Base-by-base conservation (phyloP, 2,113 vertebrate species). In the Phocoena sinus region DNA sequence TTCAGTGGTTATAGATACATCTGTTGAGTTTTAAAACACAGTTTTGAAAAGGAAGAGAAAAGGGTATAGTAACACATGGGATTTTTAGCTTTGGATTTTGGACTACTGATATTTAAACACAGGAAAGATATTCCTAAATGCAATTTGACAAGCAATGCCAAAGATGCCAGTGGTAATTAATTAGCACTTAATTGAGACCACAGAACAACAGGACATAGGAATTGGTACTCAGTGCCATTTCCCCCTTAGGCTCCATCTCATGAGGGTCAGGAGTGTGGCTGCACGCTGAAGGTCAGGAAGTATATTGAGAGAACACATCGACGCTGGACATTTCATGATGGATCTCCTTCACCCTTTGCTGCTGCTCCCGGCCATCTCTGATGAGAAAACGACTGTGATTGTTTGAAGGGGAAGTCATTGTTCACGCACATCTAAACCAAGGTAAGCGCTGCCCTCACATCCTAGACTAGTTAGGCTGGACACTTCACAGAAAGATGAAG, bases 161-260 rank as follows among this genome's bases (percentile, higher is more conserved):
- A 99, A 99, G 99, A 99, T 99, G 99, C 99, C 99, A 99, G 99
- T 99, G 99, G 99, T 99, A 99, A 99, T 99, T 99, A 99, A 99
- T 99, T 99, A 99, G 99, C 99, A 99, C 99, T 99, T 99, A 99
- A 99, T 99, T 99, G 99, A 99, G 99, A 99, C 98, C 98, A 98
- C 98, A 98, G 99, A 99, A 99, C 99, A 99, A 99, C 99, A 99
- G 99, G 99, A 99, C 99, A 98, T 98, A 97, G 98, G 99, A 99
- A 99, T 99, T 98, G 98, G 99, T 99, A 98, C 99, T 99, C 98
- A 80, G 98, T 99, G 99, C 99, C 99, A 99, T 99, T 99, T 99
- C 98, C 99, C 99, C 99, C 98, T 98, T 97, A 98, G 99, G 99
- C 99, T 98, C 96, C 98, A 97, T 99, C 98, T 99, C 99, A 99